A percentile compares a stretch with the other conserved stretches of the same genome.
These are phyloP conservation scores for Corythornis madagascariensis DNA, from an alignment of 2,113 vertebrate genomes.

Conservation along the genomic window DNA sequence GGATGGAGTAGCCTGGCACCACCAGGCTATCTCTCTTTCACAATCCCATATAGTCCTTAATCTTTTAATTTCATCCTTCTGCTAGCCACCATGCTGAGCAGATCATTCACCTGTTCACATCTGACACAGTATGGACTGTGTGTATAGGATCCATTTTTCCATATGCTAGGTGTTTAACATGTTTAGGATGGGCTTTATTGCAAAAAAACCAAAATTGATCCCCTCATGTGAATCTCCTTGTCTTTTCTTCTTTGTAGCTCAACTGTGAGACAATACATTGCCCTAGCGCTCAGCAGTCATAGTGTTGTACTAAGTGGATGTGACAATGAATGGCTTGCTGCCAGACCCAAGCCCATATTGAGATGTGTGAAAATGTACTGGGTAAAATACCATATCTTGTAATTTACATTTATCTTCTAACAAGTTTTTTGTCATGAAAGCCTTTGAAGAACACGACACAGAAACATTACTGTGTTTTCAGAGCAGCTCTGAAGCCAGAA, in stretches of 20 bases:
- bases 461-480: background rate
- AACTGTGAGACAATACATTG: background rate
- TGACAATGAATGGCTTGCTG: background rate
- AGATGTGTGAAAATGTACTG: background rate
- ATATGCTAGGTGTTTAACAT: background rate
- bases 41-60: no score
- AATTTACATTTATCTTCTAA: background rate
- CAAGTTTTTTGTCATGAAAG: background rate
- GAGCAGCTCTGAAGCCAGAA: background rate
- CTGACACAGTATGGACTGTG: background rate
- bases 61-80: no score
- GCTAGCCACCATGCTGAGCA: no score
- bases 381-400: background rate
- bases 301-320: rapidly evolving
- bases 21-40: no score
- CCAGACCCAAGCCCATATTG: background rate
- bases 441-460: background rate
- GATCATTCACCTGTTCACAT: no score
- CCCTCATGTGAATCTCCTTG: background rate
- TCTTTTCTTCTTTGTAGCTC: background rate
- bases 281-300: background rate
- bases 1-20: no score
- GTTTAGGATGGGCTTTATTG: background rate
- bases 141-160: background rate
- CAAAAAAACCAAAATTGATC: background rate